Evolutionary conservation across 2,113 vertebrate genomes (phyloP), one percentile per base, ranked within the genome.

Genomic region (Callorhinus ursinus): DNA sequence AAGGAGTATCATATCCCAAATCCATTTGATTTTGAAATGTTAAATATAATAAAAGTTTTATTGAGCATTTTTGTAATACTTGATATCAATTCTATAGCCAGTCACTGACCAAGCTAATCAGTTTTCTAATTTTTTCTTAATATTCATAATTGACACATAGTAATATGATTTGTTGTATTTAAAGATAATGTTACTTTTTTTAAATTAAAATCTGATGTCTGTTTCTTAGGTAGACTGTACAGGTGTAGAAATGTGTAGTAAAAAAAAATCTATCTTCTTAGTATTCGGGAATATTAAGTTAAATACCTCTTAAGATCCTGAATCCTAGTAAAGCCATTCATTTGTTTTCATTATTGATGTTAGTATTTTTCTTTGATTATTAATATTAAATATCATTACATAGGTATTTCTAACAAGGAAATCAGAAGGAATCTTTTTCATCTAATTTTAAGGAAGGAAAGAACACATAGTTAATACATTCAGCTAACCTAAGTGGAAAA

Each of bases 401-500:
- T 92, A 49, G 42, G 2, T 57, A 90, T 81, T 95, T 80, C 49
- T 87, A 39, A 46, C 26, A 95, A 82, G 65, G 95, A 92, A 95
- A 72, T 81, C 28, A 91, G 31, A 89, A 85, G 49, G 16, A 77
- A 79, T 88, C 22, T 72, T 92, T 84, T 80, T 81, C 51, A 95
- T 83, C 42, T 94, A 76, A 28, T 89, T 81, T 82, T 94, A 59
- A 46, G 42, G 88, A 97, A 59, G 49, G 89, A 97, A 88, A 83
- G 87, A 67, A 94, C 77, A 65, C 0, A 4, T 14, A 95, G 15
- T 42, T 94, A 89, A 67, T 79, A 39, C 85, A 82, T 98, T 81
- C 49, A 91, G 51, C 72, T 97, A 96, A 95, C 74, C 19, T 96
- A 94, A 74, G 61, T 97, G n/a, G 94, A 96, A 46, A 96, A 97